Percentiles rank a stretch among this genome's conserved stretches.
Conservation (phyloP, 2,113 vertebrate species). For the Pelodiscus sinensis region DNA sequence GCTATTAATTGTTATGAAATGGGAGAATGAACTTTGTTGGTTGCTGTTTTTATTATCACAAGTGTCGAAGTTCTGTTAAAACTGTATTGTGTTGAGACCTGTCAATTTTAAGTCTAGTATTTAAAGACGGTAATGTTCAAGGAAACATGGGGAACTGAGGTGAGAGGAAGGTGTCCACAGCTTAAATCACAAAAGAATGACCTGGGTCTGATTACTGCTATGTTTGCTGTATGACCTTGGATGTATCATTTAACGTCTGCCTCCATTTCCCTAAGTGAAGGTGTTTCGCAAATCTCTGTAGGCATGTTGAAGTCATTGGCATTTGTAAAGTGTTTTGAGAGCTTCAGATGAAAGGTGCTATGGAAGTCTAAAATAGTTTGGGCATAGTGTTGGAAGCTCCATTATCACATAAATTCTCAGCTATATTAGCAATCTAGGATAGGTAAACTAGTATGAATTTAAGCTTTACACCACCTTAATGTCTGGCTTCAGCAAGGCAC, state of each 20-base stretch:
- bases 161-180: not conserved
- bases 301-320: not conserved
- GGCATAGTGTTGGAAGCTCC: not conserved
- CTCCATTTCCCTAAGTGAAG: not conserved
- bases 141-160: not conserved
- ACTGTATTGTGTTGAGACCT: not conserved
- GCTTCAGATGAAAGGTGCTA: not conserved
- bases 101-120: accelerated
- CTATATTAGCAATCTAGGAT: not conserved
- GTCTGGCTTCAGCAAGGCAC: not conserved
- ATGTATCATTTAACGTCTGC: not conserved
- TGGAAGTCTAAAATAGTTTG: not conserved
- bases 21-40: not conserved
- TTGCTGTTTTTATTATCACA: not conserved
- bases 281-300: not conserved
- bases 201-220: not conserved
- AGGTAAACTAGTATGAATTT: not conserved
- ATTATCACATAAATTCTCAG: not conserved
- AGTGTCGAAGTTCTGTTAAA: not conserved
- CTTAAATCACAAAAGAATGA: not conserved
- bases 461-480: not conserved
- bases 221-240: not conserved
- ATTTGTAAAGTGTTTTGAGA: not conserved
- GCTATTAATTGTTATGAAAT: not conserved
- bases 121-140: not conserved